Evolutionary conservation across 2,113 vertebrate species (phyloP).

Genomic region (Xiphophorus maculatus): DNA sequence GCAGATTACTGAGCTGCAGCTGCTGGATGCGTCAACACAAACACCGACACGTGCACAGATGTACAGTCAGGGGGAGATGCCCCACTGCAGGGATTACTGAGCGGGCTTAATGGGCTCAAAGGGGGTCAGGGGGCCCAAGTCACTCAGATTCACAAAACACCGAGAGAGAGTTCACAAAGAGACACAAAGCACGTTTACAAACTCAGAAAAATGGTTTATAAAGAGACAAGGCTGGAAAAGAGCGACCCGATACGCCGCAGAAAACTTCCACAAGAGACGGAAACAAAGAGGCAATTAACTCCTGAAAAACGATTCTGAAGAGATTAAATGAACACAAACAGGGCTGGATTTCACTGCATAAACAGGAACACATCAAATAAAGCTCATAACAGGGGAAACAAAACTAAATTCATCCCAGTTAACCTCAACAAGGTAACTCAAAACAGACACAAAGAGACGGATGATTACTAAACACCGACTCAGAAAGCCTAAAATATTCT

Average conservation of each 20-base stretch:
- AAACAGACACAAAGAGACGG: neutral
- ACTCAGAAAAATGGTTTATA: neutral
- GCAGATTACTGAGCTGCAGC: neutral
- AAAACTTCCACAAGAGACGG: neutral
- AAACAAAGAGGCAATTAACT: neutral
- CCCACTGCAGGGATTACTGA: neutral
- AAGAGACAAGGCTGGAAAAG: neutral
- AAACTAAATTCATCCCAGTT: neutral
- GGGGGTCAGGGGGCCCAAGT: neutral
- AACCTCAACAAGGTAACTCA: neutral
- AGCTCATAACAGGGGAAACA: too few relatives aligned
- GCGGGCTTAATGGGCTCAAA: neutral
- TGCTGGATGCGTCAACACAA: neutral
- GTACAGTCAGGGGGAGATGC: neutral
- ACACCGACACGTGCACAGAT: neutral
- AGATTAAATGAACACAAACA: neutral
- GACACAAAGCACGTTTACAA: neutral
- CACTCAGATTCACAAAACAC: neutral
- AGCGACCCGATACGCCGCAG: neutral
- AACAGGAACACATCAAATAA: neutral
- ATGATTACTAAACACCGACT: neutral
- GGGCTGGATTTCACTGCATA: neutral
- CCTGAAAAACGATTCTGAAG: neutral
- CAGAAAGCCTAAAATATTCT: neutral
- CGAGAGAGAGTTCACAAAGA: neutral